These are phyloP conservation scores for Apamea anceps DNA, from an alignment of 2,888 invertebrate genomes.

Conservation along the genomic window DNA sequence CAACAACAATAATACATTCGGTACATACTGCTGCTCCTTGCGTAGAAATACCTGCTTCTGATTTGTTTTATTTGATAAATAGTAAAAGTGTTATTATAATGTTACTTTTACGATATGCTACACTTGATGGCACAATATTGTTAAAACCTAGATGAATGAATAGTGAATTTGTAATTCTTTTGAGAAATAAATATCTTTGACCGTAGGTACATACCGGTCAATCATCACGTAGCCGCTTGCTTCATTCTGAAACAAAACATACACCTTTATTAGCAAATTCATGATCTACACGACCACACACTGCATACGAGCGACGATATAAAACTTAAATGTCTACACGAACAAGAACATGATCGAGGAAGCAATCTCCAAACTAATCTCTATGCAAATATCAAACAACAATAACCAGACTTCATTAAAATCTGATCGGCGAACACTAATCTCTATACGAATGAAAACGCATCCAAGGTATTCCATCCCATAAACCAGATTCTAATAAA, in stretches of 20 bases:
- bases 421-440: conserved; percentile 63
- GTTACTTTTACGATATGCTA: no score
- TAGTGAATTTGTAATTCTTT: no score
- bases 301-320: conserved; percentile 52
- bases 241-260: conserved; percentile 59
- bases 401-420: conserved; percentile 72
- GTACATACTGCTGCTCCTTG: no score
- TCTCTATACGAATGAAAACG: conserved; percentile 48
- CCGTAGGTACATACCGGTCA: conserved; percentile 44
- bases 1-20: neutral
- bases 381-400: conserved; percentile 83
- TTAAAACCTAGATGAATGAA: no score
- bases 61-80: no score
- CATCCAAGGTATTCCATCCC: conserved; percentile 50
- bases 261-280: conserved; percentile 1
- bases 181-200: neutral
- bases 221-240: conserved; percentile 53
- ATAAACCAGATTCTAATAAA: conserved; percentile 67
- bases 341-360: conserved; percentile 71
- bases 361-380: conserved; percentile 84
- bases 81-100: no score
- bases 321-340: conserved; percentile 68
- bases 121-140: no score
- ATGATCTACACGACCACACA: neutral
- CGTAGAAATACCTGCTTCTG: no score